Evolutionary conservation across 2,888 invertebrate genomes (phyloP).

Genomic region (Lycaena phlaeas): DNA sequence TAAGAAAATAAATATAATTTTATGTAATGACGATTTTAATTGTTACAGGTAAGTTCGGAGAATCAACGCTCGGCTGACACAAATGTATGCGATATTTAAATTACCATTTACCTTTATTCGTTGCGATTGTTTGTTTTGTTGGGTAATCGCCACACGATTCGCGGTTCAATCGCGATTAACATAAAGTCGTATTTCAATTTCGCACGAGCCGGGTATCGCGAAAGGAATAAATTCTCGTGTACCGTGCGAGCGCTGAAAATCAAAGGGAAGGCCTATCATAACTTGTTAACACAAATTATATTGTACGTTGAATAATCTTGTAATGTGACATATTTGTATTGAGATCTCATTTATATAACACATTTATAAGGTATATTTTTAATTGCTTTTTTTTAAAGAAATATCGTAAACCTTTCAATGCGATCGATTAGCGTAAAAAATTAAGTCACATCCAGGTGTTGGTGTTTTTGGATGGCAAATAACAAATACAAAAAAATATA

Average conservation of each 20-base stretch:
- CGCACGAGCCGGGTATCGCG: constrained; percentile 31
- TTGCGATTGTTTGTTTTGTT: constrained; percentile 47
- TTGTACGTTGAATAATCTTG: constrained; percentile 8
- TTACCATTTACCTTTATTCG: constrained; percentile 30
- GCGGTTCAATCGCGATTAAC: constrained; percentile 47
- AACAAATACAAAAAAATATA: too few relatives aligned
- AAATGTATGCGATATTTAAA: constrained; percentile 44
- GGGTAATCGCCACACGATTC: constrained; percentile 44
- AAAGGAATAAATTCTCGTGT: constrained; percentile 31
- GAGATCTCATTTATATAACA: background rate
- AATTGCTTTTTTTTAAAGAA: background rate
- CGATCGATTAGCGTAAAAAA: background rate
- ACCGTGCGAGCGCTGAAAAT: constrained; percentile 52
- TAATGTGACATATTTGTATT: constrained; percentile 2
- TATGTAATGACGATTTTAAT: constrained; percentile 13
- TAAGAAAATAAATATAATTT: too few relatives aligned
- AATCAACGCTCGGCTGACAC: constrained; percentile 18
- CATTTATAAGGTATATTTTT: too few relatives aligned
- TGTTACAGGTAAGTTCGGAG: constrained; percentile 58
- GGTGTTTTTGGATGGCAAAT: too few relatives aligned
- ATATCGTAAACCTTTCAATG: too few relatives aligned
- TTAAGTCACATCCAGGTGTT: too few relatives aligned
- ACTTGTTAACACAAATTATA: constrained; percentile 12
- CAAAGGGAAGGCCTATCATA: constrained; percentile 19
- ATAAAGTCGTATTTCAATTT: constrained; percentile 58